These are phyloP conservation scores for Muscicapa adusta DNA, from an alignment of 2,113 vertebrate species.

Conservation along the genomic window DNA sequence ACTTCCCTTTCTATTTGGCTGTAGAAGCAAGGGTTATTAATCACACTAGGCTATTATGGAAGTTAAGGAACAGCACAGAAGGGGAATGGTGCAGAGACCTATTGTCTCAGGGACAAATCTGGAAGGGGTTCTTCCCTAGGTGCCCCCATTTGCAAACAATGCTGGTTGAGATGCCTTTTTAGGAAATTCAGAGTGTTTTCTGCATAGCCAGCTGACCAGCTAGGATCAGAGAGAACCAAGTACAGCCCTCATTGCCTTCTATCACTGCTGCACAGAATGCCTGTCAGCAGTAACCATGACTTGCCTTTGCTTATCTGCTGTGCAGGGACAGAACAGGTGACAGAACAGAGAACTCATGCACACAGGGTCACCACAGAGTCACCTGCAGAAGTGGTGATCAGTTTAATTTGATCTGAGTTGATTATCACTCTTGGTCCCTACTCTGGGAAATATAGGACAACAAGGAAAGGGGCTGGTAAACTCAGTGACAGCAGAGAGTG, in stretches of 20 bases:
- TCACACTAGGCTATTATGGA: neutral
- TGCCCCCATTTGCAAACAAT: neutral
- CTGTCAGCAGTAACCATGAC: fast-evolving
- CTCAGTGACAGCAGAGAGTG: neutral
- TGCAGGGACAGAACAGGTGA: neutral
- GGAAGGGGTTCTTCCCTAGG: neutral
- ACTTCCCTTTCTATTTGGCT: neutral
- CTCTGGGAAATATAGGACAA: neutral
- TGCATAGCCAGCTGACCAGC: neutral
- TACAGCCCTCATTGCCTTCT: neutral
- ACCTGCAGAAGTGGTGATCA: neutral
- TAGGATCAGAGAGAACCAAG: neutral
- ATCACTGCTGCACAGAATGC: neutral
- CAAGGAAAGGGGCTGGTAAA: neutral
- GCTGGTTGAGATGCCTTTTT: neutral
- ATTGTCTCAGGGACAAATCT: neutral
- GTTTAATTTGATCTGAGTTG: neutral
- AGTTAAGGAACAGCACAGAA: neutral
- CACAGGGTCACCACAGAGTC: neutral
- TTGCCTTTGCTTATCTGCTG: neutral
- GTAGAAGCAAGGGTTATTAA: neutral
- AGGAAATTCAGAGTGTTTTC: neutral
- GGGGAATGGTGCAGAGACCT: neutral
- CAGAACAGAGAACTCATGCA: neutral
- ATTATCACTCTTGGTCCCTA: neutral